These are phyloP conservation scores for Atherix ibis DNA, from an alignment of 2,888 invertebrate genomes.

Conservation along the genomic window DNA sequence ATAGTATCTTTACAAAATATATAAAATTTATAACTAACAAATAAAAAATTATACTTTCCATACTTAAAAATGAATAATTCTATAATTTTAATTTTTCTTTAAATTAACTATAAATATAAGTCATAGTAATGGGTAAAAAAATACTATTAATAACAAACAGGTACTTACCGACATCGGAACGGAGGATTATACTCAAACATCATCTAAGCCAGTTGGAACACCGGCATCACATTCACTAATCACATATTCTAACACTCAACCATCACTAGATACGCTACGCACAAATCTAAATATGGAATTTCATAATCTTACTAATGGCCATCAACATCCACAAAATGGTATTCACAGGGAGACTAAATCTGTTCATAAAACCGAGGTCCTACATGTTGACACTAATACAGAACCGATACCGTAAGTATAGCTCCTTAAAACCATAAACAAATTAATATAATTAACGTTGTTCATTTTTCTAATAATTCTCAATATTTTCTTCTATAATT, in stretches of 20 bases:
- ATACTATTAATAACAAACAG: no score
- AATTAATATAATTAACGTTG: no score
- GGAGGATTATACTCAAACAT: slow-evolving; percentile 17
- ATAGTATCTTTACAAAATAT: no score
- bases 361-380: slow-evolving; percentile 48
- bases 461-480: no score
- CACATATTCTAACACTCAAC: slow-evolving; percentile 39
- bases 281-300: slow-evolving; percentile 31
- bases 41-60: no score
- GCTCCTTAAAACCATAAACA: no score
- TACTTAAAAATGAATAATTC: no score
- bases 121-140: no score
- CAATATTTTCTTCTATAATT: no score
- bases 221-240: slow-evolving; percentile 68
- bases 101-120: no score
- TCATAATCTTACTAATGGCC: slow-evolving; percentile 28
- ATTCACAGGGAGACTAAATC: slow-evolving; percentile 31
- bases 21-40: no score
- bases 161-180: slow-evolving; percentile 32
- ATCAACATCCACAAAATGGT: slow-evolving; percentile 36
- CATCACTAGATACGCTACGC: slow-evolving; percentile 27
- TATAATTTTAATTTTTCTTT: no score
- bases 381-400: slow-evolving; percentile 76
- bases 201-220: slow-evolving; percentile 51
- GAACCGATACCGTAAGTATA: slow-evolving; percentile 69